Base-by-base conservation (phyloP, 2,113 vertebrate genomes). In the Thalassarche chlororhynchos region DNA sequence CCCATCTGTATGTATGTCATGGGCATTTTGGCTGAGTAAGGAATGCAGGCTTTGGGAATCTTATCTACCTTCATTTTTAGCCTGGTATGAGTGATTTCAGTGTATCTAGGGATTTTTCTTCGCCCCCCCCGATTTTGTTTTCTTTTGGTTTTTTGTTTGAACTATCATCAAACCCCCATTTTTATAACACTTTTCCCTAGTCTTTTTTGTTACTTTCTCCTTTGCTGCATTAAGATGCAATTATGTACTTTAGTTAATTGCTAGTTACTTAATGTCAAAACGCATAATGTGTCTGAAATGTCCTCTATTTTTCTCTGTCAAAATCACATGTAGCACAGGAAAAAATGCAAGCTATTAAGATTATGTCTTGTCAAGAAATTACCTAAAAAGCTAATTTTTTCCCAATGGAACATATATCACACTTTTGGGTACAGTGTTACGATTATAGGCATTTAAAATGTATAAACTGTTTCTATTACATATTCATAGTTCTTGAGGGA, bases 171-270 rank as follows among this genome's bases (percentile, higher is more conserved):
- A 19, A 10, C 44, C 46, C 66, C 69, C 64, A n/a, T 91, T 60
- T 96, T 68, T 66, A 7, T 19, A 94, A 84, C 26, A n/a, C 54
- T 84, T 94, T 55, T 58, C 55, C 87, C 72, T 55, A 82, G 64
- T 54, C 84, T 42, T 91, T 76, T 95, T 78, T 89, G 60, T 93
- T 70, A 76, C 87, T 62, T 92, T 95, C 75, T 92, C 55, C 93
- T 95, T 87, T 84, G 89, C 87, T 80, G 95, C 94, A 80, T 97
- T 89, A 90, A 94, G 93, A 90, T 90, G 75, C 87, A 98, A 80
- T 97, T 97, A 96, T 85, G 76, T 82, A 93, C 75, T 97, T 92
- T 87, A 82, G 72, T 77, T 98, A 96, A 97, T 98, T 97, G 87
- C 69, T 77, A 75, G 55, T 93, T 96, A 92, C 72, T 97, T 95